Conservation (phyloP, 1,140 invertebrate species). For the Cylas formicarius region DNA sequence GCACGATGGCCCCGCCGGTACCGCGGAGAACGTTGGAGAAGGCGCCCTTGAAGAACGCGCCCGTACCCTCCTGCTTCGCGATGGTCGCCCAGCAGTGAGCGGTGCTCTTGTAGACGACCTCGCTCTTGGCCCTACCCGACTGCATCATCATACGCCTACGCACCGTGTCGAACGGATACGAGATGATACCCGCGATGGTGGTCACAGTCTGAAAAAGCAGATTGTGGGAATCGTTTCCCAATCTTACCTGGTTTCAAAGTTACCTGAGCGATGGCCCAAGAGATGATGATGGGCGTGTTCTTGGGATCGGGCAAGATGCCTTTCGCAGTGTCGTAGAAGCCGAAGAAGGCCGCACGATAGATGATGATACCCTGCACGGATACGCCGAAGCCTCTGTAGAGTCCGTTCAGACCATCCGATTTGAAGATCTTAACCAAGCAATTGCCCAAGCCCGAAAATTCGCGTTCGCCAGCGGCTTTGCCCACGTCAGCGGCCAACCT, state of each 20-base stretch:
- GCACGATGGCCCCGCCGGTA: slow-evolving; percentile 69
- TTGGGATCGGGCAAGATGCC: slow-evolving; percentile 77
- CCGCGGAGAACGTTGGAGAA: slow-evolving; percentile 72
- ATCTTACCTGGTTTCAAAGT: slow-evolving; percentile 17
- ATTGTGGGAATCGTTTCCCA: slow-evolving; percentile 10
- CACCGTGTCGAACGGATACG: slow-evolving; percentile 86
- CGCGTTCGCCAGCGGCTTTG: slow-evolving; percentile 63
- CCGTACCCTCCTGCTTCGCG: slow-evolving; percentile 53
- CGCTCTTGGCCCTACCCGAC: slow-evolving; percentile 57
- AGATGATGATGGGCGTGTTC: slow-evolving; percentile 67
- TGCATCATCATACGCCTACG: slow-evolving; percentile 88
- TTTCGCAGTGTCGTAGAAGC: slow-evolving; percentile 87
- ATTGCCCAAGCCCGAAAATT: slow-evolving; percentile 76
- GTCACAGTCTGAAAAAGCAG: slow-evolving; percentile 37
- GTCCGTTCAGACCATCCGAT: slow-evolving; percentile 69
- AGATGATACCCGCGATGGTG: slow-evolving; percentile 51
- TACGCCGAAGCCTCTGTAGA: slow-evolving; percentile 86
- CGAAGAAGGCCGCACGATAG: slow-evolving; percentile 86
- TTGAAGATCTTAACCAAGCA: slow-evolving; percentile 78
- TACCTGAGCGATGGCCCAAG: slow-evolving; percentile 77
- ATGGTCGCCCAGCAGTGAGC: slow-evolving; percentile 68
- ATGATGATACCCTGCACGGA: slow-evolving; percentile 85
- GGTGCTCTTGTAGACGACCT: slow-evolving; percentile 67
- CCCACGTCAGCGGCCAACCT: slow-evolving; percentile 78
- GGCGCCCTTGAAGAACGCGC: slow-evolving; percentile 74